phyloP scores from a whole-genome alignment of 1,140 invertebrate species.

The Neodiprion pinetum region DNA sequence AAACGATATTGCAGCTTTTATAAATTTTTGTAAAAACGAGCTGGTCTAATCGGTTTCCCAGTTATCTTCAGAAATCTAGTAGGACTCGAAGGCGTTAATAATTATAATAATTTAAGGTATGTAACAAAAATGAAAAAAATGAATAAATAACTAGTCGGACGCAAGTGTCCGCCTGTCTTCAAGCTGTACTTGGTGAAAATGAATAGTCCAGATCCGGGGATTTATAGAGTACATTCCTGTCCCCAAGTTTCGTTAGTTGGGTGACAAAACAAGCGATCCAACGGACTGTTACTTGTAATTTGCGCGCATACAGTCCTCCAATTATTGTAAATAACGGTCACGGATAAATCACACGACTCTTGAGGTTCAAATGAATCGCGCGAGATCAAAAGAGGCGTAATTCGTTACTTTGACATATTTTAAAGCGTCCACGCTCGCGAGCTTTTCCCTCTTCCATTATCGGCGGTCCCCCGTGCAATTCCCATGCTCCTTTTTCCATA shows the following conservation, averaged over 20 bases:
- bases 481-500: too few species aligned
- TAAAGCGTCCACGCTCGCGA: not conserved
- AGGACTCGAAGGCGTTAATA: not conserved
- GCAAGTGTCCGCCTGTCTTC: not conserved
- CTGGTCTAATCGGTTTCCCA: too few species aligned
- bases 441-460: not conserved
- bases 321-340: slow-evolving; percentile 5
- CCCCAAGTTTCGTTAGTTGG: not conserved
- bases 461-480: not conserved
- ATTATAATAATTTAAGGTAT: too few species aligned
- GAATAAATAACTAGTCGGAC: not conserved
- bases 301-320: not conserved
- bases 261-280: not conserved
- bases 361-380: not conserved
- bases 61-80: not conserved
- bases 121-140: not conserved
- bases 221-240: not conserved
- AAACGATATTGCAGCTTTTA: too few species aligned
- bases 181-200: not conserved
- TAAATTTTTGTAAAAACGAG: too few species aligned
- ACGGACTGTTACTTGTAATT: not conserved
- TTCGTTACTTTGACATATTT: not conserved
- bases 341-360: not conserved
- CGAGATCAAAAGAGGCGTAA: not conserved
- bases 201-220: not conserved